Evolutionary conservation across 2,113 vertebrate genomes (phyloP), one percentile per base, ranked within the genome.

Genomic region (Oreochromis niloticus): DNA sequence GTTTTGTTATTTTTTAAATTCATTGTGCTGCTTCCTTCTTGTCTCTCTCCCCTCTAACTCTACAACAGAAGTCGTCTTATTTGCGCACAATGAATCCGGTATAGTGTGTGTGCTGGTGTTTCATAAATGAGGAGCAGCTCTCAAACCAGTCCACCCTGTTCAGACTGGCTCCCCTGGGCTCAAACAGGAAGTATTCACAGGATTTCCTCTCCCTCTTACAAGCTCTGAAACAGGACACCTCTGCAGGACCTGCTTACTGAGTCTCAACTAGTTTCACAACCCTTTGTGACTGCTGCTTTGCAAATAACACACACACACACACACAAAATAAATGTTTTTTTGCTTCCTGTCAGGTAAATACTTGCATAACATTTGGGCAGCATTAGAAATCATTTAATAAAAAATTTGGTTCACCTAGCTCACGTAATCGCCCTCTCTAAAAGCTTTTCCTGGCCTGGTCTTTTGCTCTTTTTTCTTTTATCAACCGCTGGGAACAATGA

Each of bases 101-200:
- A 11, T 46, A 22, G 8, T 87, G 61, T 71, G 75, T 55, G 24
- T 14, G 61, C 16, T 56, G 66, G 86, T 71, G 84, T 80, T 93
- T 87, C 82, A 91, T 82, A 95, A 95, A 94, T 80, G 94, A 94
- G 92, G 91, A 95, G 92, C 92, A 88, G 95, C 89, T 93, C 91
- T 93, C 57, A 91, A 96, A 95, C 95, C 95, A 93, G 94, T 95
- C 91, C 91, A 68, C 95, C 95, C 95, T 93, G 95, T 95, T 95
- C 94, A 93, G 92, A 88, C 95, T 27, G 85, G 87, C 92, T 96
- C 96, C 95, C 95, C 87, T 90, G 95, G 95, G 96, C 88, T 95
- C 93, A 94, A 95, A 95, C 96, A 95, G 96, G 96, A 96, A 96
- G 96, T 95, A 93, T 95, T 95, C 93, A 94, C 95, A 95, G 96